Conservation (phyloP, 2,113 vertebrate species). For the Triplophysa rosa region DNA sequence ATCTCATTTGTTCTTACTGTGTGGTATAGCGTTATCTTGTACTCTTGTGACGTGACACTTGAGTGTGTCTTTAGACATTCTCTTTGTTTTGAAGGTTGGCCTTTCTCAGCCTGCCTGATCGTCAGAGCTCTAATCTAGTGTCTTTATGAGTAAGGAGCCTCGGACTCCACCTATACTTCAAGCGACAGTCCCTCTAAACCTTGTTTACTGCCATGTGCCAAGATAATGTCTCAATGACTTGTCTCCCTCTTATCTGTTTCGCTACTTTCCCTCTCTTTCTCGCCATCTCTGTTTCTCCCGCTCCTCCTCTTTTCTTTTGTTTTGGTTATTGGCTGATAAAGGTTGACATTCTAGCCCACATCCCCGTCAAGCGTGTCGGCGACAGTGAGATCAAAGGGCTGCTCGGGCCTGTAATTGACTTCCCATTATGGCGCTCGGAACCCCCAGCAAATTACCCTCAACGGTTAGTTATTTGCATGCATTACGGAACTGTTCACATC, state of each 20-base stretch:
- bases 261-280: conserved; percentile 2
- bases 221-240: background rate
- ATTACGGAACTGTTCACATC: background rate
- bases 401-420: conserved; percentile 23
- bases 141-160: background rate
- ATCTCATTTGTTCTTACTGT: background rate
- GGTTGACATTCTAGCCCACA: conserved; percentile 31
- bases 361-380: conserved; percentile 18
- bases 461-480: conserved; percentile 37
- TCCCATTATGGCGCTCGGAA: conserved; percentile 9
- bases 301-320: conserved; percentile 18
- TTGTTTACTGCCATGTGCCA: conserved; percentile 13
- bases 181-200: background rate
- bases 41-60: background rate
- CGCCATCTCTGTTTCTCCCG: background rate
- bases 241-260: conserved; percentile 18
- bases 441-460: conserved; percentile 26
- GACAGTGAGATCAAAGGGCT: conserved; percentile 13
- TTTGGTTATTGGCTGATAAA: conserved; percentile 27
- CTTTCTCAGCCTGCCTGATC: background rate
- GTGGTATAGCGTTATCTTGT: background rate
- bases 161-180: background rate
- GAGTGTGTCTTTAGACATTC: conserved; percentile 4
- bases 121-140: background rate
- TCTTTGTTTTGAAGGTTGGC: conserved; percentile 13